phyloP scores from a whole-genome alignment of 1,140 invertebrate species.

The Idris sp. region DNA sequence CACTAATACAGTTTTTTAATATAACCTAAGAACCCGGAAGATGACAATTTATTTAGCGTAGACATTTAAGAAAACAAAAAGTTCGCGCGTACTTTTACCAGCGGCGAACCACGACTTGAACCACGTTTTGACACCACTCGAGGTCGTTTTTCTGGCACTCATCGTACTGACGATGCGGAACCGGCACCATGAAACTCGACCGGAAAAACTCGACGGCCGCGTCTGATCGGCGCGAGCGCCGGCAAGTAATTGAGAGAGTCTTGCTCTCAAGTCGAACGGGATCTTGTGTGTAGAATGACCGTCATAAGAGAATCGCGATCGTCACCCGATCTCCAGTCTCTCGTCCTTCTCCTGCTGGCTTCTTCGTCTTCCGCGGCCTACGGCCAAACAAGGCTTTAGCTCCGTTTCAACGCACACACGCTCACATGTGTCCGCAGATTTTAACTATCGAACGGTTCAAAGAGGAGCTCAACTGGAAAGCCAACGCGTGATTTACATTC shows the following conservation, averaged over 20 bases:
- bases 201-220: conserved; percentile 32
- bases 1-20: too few relatives aligned
- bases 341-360: background rate
- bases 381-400: conserved; percentile 41
- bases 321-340: conserved; percentile 28
- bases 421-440: conserved; percentile 21
- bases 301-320: conserved; percentile 32
- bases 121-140: conserved; percentile 41
- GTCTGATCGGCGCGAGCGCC: conserved; percentile 35
- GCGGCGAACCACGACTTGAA: conserved; percentile 28
- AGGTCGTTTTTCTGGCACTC: conserved; percentile 28
- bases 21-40: too few relatives aligned
- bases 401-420: conserved; percentile 30
- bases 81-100: conserved; percentile 15
- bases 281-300: conserved; percentile 26
- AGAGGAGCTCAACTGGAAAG: conserved; percentile 36
- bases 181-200: conserved; percentile 28
- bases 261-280: conserved; percentile 18
- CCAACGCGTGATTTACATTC: conserved; percentile 35
- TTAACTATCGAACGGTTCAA: conserved; percentile 18
- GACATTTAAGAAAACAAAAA: too few relatives aligned
- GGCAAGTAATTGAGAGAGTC: conserved; percentile 29
- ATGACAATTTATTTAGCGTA: too few relatives aligned
- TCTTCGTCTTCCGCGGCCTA: conserved; percentile 12
- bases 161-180: conserved; percentile 16